A percentile compares a stretch with the other conserved stretches of the same genome.
phyloP scores from a whole-genome alignment of 1,140 invertebrate genomes.

The Diabrotica virgifera region DNA sequence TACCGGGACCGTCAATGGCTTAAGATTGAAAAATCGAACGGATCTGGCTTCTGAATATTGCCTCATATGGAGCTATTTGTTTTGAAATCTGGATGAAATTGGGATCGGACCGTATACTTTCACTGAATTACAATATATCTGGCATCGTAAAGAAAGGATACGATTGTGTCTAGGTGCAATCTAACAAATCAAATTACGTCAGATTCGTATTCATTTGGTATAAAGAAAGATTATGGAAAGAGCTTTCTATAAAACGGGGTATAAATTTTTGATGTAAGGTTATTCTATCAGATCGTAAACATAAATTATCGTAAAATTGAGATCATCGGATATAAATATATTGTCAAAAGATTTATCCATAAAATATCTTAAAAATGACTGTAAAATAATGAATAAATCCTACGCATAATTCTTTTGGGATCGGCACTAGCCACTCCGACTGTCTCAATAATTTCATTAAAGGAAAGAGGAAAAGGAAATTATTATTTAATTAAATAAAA shows the following conservation, averaged over 20 bases:
- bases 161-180: constrained; percentile 19
- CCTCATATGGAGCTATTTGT: constrained; percentile 9
- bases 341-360: too few species aligned
- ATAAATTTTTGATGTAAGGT: constrained; percentile 14
- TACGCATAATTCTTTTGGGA: too few species aligned
- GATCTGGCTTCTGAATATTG: constrained; percentile 4
- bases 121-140: constrained; percentile 20
- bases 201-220: constrained; percentile 11
- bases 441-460: too few species aligned
- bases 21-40: not conserved
- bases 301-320: too few species aligned
- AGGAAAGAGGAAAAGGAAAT: too few species aligned
- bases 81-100: constrained; percentile 8
- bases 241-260: constrained; percentile 14
- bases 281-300: not conserved
- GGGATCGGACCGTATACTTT: not conserved
- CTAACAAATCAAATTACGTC: constrained; percentile 22
- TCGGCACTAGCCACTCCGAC: too few species aligned
- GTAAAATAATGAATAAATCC: too few species aligned
- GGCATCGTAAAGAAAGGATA: constrained; percentile 13
- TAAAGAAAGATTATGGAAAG: constrained; percentile 14
- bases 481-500: too few species aligned
- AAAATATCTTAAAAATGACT: too few species aligned
- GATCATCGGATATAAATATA: too few species aligned
- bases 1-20: not conserved